Evolutionary conservation across 2,113 vertebrate genomes (phyloP).

Genomic region (Paralichthys olivaceus): DNA sequence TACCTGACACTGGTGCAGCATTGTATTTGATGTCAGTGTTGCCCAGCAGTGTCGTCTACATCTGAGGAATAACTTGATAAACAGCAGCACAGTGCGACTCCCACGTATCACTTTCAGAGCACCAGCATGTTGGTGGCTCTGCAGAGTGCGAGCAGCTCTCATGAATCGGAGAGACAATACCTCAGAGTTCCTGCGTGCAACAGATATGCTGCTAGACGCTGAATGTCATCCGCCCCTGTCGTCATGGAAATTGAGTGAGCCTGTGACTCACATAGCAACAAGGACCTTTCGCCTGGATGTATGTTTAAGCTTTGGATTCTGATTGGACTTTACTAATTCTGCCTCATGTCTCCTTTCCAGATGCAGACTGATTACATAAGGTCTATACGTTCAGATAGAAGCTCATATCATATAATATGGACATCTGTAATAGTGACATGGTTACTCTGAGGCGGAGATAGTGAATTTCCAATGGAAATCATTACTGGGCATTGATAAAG

Average conservation of each 20-base stretch:
- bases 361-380: constrained; percentile 17
- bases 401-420: constrained; percentile 44
- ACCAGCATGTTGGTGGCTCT: constrained; percentile 1
- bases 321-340: constrained; percentile 36
- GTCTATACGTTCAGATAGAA: constrained; percentile 14
- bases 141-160: constrained; percentile 5
- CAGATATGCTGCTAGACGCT: constrained; percentile 48
- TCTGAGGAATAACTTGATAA: background rate
- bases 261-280: constrained; percentile 72
- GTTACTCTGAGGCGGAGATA: constrained; percentile 27
- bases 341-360: constrained; percentile 5
- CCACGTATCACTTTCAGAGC: background rate
- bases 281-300: constrained; percentile 43
- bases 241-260: constrained; percentile 71
- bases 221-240: constrained; percentile 61
- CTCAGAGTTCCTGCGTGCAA: constrained; percentile 42
- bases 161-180: constrained; percentile 43
- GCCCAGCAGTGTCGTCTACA: background rate
- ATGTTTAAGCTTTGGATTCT: constrained; percentile 32
- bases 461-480: constrained; percentile 65
- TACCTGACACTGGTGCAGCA: background rate
- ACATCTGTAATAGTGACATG: constrained; percentile 20
- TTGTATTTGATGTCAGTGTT: constrained; percentile 11
- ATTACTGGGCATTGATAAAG: constrained; percentile 67
- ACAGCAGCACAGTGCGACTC: background rate